Evolutionary conservation across 2,888 invertebrate species (phyloP), one percentile per base, ranked within the genome.

Genomic region (Zeuzera pyrina): DNA sequence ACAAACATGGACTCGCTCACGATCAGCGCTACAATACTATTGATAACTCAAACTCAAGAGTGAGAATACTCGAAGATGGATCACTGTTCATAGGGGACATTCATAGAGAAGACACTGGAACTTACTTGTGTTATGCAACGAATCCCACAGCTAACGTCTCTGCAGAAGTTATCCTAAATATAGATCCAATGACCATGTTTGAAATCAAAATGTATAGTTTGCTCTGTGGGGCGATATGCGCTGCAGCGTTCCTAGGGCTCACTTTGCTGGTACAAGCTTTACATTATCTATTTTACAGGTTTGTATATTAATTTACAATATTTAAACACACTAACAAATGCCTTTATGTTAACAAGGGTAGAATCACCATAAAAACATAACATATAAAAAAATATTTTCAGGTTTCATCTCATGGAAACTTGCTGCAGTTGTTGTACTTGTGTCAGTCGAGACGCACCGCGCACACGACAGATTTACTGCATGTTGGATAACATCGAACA

Each of bases 401-500:
- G 92, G 66, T 89, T 89, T 68, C 90, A 88, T 34, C 73, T 90
- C 30, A 73, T 88, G 59, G 88, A 92, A 58, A 90, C 90, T 42
- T 92, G 91, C 70, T 92, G 91, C 65, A 88, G 89, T 53, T 93
- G 93, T 64, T 93, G 93, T 57, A 89, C 89, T 43, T 88, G 89
- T 58, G 85, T 87, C 30, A 89, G 86, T 41, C 87, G 88, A 30
- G 87, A 87, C 39, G 90, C 92, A 12, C 93, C 94, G 5, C 87
- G 93, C 34, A 89, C 92, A 14, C 88, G 92, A 38, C 94, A 95
- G 67, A 91, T 96, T 42, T 91, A 91, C 60, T 91, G 90, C 47
- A 92, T 96, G 89, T 77, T 96, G 51, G 95, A 96, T 63, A 93
- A 91, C 68, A 92, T 96, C 49, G 95, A 96, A 63, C 90, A 89